Evolutionary conservation across 2,797 vertebrate genomes (phyloP), one percentile per base, ranked within the genome.

Genomic region (Peromyscus aztecus): DNA sequence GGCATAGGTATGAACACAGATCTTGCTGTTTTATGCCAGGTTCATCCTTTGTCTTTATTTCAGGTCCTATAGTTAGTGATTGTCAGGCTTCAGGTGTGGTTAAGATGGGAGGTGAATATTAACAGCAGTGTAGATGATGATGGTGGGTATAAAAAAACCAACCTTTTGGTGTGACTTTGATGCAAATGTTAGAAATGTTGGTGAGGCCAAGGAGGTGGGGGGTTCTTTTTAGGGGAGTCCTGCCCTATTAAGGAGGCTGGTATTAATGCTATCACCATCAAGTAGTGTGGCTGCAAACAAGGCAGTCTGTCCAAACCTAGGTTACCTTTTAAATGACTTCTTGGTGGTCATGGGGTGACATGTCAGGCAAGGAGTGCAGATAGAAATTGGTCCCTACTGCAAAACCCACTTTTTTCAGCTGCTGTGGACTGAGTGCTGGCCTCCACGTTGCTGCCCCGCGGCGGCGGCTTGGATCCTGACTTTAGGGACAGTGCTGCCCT

Each of bases 61-160:
- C 27, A 12, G 65, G 75, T 91, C 21, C 69, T 19, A 21, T 8
- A 0, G 1, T 59, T 82, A 31, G 78, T 83, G 93, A 92, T 23
- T 49, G 86, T 55, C 81, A 78, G 87, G 69, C 34, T 84, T 59
- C 71, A 81, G 94, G 84, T 87, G 52, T 90, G 76, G 37, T 87
- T 86, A 63, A 83, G 73, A 43, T 86, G 23, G 89, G 63, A 63
- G 69, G 11, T 76, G 43, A 89, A 37, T 96, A 87, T 90, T 94
- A 90, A 93, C 73, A 88, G 93, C 40, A 21, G 0, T 2, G 43
- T 31, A 55, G 78, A 49, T 57, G 40, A 43, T 12, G n/a, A 59
- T 85, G 63, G 63, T 89, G 63, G 89, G 34, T 52, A 27, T 49
- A 14, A 46, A 52, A 57, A 78, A 90, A 43, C 80, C 78, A 92